Evolutionary conservation across 2,113 vertebrate genomes (phyloP).

Genomic region (Phalacrocorax aristotelis): DNA sequence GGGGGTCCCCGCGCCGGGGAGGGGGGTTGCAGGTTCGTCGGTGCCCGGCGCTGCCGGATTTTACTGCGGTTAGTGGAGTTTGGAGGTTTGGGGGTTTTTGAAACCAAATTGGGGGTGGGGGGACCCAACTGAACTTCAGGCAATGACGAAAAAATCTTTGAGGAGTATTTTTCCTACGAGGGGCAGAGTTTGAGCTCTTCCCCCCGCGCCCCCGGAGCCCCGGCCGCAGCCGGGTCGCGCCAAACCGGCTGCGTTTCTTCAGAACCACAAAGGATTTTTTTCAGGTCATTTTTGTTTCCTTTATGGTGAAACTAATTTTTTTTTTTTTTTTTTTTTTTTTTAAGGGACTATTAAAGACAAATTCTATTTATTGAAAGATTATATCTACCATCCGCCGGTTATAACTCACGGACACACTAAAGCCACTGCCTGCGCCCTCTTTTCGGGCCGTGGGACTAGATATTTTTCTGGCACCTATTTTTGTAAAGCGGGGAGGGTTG

Average conservation of each 20-base stretch:
- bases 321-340: neutral
- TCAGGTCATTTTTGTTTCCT: neutral
- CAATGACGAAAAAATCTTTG: neutral
- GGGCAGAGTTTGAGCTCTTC: neutral
- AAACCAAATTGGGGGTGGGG: neutral
- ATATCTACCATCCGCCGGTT: fast-evolving
- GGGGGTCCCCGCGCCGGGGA: neutral
- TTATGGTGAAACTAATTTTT: neutral
- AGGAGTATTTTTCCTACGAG: neutral
- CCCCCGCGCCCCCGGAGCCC: neutral
- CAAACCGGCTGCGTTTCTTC: neutral
- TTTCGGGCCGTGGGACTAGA: neutral
- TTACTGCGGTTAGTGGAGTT: neutral
- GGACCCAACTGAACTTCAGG: neutral
- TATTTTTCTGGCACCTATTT: neutral
- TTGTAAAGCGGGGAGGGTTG: neutral
- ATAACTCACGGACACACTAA: neutral
- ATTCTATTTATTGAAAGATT: neutral
- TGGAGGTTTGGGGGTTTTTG: neutral
- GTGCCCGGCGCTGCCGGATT: neutral
- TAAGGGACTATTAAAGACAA: neutral
- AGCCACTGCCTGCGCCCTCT: neutral
- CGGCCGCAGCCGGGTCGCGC: neutral
- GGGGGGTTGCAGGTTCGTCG: too few species aligned
- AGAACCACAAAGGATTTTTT: neutral